Conservation (phyloP, 2,113 vertebrate genomes). For the Thermophis baileyi region DNA sequence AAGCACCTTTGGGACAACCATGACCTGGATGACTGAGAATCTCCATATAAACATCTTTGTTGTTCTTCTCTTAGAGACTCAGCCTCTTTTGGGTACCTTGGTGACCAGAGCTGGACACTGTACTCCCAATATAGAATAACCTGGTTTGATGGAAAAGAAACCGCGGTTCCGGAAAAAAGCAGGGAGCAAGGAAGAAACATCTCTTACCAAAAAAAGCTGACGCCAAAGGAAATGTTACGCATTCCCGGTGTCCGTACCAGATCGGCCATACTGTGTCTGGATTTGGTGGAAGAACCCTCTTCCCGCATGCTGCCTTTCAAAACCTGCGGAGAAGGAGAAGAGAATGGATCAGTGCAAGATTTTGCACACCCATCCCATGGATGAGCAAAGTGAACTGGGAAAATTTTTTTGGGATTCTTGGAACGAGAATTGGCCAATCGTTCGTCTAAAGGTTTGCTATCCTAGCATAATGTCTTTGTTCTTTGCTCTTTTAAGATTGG, state of each 20-base stretch:
- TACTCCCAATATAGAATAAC: background rate
- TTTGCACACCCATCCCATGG: fast-evolving
- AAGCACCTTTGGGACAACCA: no score
- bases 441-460: no score
- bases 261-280: slow-evolving; percentile 40
- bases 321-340: slow-evolving; percentile 58
- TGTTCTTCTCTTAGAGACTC: no score
- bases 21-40: no score
- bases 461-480: background rate
- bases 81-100: no score
- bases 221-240: slow-evolving; percentile 73
- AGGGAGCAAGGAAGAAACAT: fast-evolving
- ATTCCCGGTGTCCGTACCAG: slow-evolving; percentile 67
- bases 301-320: slow-evolving; percentile 75
- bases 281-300: slow-evolving; percentile 68
- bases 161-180: background rate
- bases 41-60: no score
- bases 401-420: no score
- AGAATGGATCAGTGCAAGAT: background rate
- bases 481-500: background rate
- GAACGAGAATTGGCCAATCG: background rate
- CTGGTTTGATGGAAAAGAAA: background rate
- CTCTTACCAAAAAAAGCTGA: slow-evolving; percentile 74
- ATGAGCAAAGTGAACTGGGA: background rate
- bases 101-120: no score